Conservation (phyloP, 2,888 invertebrate genomes). For the Anthrax anthrax region DNA sequence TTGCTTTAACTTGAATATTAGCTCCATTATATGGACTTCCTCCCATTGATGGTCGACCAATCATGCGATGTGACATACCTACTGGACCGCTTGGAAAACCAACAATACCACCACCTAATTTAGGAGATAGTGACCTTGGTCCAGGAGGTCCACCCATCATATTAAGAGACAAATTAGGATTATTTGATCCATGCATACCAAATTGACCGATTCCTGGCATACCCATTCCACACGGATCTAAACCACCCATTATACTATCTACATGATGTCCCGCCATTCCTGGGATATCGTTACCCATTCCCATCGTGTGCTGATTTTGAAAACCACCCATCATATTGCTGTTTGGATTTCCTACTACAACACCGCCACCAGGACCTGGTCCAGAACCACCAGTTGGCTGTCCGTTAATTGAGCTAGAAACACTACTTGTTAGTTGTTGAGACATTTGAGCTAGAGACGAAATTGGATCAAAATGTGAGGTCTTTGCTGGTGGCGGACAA, state of each 20-base stretch:
- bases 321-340: constrained; percentile 10
- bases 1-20: constrained; percentile 88
- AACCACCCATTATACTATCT: constrained; percentile 21
- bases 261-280: constrained; percentile 19
- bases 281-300: constrained; percentile 7
- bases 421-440: constrained; percentile 73
- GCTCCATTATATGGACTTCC: constrained; percentile 42
- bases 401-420: constrained; percentile 42
- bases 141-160: constrained; percentile 36
- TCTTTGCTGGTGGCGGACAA: constrained; percentile 43
- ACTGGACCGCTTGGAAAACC: constrained; percentile 36
- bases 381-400: constrained; percentile 35
- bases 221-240: constrained; percentile 31
- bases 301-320: constrained; percentile 10
- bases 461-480: constrained; percentile 77
- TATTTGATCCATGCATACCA: constrained; percentile 17
- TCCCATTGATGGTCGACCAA: constrained; percentile 50
- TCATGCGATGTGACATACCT: constrained; percentile 41
- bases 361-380: constrained; percentile 24
- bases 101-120: constrained; percentile 44
- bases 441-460: constrained; percentile 91
- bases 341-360: constrained; percentile 15
- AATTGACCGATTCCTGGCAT: constrained; percentile 30
- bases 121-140: constrained; percentile 46
- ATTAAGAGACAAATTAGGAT: constrained; percentile 30